phyloP scores from a whole-genome alignment of 2,797 vertebrate species.

The Lophius americanus region DNA sequence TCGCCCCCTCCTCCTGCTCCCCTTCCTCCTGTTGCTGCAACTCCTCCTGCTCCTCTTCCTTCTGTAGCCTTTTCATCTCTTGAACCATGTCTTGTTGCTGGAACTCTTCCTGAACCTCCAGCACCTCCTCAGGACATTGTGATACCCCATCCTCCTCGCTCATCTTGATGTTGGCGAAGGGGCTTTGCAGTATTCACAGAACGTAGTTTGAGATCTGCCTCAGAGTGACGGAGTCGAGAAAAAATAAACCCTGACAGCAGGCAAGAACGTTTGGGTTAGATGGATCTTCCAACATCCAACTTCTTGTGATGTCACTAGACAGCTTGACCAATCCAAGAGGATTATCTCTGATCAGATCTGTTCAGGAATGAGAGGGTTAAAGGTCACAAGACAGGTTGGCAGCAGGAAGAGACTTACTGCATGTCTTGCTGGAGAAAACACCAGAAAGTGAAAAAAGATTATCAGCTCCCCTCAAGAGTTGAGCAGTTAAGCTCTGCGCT shows the following conservation, averaged over 20 bases:
- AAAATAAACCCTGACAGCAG: constrained; percentile 32
- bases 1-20: not conserved
- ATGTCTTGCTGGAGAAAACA: not conserved
- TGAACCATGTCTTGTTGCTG: not conserved
- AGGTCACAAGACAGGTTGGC: constrained; percentile 20
- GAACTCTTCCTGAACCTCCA: not conserved
- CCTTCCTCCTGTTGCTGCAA: constrained; percentile 3
- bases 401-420: not conserved
- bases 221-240: constrained; percentile 23
- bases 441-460: not conserved
- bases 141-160: constrained; percentile 47
- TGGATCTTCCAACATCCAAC: constrained; percentile 56
- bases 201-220: constrained; percentile 12
- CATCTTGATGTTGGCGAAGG: constrained; percentile 41
- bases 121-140: not conserved
- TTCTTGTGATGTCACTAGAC: constrained; percentile 54
- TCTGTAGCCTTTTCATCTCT: not conserved
- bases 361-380: constrained; percentile 16
- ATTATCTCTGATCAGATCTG: not conserved
- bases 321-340: constrained; percentile 6
- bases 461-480: constrained; percentile 16
- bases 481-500: constrained; percentile 27
- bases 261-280: constrained; percentile 12
- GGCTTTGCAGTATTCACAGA: not conserved
- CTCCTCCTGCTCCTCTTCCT: constrained; percentile 3